Base-by-base conservation (phyloP, 2,797 vertebrate species). In the Stomatorhinus walkeri region DNA sequence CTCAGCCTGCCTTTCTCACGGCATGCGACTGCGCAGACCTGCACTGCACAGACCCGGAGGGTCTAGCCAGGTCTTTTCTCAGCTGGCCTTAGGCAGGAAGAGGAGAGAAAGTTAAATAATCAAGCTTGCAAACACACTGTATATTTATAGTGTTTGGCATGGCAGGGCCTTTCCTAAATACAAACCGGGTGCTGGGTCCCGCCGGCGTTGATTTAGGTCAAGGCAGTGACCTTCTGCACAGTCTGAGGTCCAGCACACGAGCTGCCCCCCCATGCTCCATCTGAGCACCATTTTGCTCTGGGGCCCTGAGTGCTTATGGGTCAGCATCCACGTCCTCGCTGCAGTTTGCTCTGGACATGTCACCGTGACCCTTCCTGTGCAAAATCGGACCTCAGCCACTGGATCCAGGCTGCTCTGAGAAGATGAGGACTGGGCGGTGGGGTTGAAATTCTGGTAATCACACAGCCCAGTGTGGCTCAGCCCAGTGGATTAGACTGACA, bases 141-240 rank as follows among this genome's bases (percentile, higher is more conserved):
- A 89, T 89, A 90, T 90, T 90, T 88, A 90, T 85, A 89, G 87
- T 90, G 89, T 90, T 90, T 90, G 85, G 56, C 61, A 89, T 79
- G 90, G 90, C 89, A 56, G 64, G 56, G 86, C 24, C 64, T 91
- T 85, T 72, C 46, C 48, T 88, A 89, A 87, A 90, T 88, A 87
- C 89, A 14, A 87, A 72, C 85, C 88, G 89, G 68, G 89, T 90
- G 90, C 54, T 14, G 79, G 43, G 64, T 85, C 83, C 22, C 87
- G 84, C 88, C 89, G 89, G 89, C 52, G 16, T 85, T 52, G 85
- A 87, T 89, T 89, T 91, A 91, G 48, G 49, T 24, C 86, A 24
- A 85, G 46, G 51, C 28, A 40, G 83, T 90, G 54, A 90, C 88
- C 89, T 88, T 79, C 68, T 51, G 46, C 88, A 89, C 84, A 79